A percentile compares a stretch with the other conserved stretches of the same genome.
These are phyloP conservation scores for Andrena trimmerana DNA, from an alignment of 2,888 invertebrate species.

Conservation along the genomic window DNA sequence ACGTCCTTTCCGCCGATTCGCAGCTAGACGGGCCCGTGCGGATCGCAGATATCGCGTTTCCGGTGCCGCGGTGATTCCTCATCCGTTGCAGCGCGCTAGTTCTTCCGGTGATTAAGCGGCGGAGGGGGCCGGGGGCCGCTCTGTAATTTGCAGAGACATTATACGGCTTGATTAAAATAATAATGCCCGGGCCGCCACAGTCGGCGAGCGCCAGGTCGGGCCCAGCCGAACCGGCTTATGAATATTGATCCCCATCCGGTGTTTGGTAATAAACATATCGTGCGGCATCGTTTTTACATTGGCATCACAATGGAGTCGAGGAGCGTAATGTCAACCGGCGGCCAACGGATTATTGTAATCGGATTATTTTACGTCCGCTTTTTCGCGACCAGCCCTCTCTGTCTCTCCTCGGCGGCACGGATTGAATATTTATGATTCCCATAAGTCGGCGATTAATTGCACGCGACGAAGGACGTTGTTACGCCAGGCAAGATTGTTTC, in stretches of 20 bases:
- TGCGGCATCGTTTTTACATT: constrained; percentile 66
- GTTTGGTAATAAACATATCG: constrained; percentile 71
- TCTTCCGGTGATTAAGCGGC: constrained; percentile 79
- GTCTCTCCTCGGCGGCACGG: background rate
- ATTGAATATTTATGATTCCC: constrained; percentile 54
- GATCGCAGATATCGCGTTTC: constrained; percentile 53
- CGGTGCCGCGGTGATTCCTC: constrained; percentile 67
- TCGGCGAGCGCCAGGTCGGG: constrained; percentile 65
- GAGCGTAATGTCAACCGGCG: constrained; percentile 60
- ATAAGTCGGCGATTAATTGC: constrained; percentile 54
- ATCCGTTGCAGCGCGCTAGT: constrained; percentile 69
- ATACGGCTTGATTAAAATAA: constrained; percentile 76
- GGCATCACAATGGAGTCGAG: constrained; percentile 66
- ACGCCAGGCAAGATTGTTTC: constrained; percentile 21
- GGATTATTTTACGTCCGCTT: constrained; percentile 55
- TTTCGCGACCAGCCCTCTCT: constrained; percentile 11
- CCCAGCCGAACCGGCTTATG: constrained; percentile 74
- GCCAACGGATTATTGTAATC: constrained; percentile 66
- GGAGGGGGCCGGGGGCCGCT: constrained; percentile 36
- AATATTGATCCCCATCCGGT: constrained; percentile 81
- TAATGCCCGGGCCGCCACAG: constrained; percentile 74
- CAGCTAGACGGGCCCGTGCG: constrained; percentile 20
- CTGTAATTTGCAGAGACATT: constrained; percentile 74
- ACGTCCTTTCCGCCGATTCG: constrained; percentile 2
- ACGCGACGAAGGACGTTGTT: constrained; percentile 11